These are phyloP conservation scores for Myotis brandtii DNA, from an alignment of 2,113 vertebrate species.

Conservation along the genomic window DNA sequence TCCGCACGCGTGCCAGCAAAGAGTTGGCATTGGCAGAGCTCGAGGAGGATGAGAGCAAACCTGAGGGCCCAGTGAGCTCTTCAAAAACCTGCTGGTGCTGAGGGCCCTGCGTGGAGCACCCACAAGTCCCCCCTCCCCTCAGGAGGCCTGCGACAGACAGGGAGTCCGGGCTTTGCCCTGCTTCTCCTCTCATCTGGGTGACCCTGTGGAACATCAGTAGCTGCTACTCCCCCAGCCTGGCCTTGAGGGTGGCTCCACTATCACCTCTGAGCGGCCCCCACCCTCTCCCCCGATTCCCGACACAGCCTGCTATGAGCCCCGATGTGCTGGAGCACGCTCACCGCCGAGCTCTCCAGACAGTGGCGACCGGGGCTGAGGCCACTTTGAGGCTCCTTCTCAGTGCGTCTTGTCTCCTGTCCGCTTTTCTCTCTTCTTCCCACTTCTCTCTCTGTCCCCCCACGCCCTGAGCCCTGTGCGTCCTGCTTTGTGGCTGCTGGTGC, in stretches of 20 bases:
- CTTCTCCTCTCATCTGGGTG: conserved; percentile 36
- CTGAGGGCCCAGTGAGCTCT: conserved; percentile 83
- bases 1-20: conserved; percentile 86
- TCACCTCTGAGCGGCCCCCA: conserved; percentile 45
- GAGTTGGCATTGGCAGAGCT: conserved; percentile 90
- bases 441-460: background rate
- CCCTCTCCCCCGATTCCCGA: background rate
- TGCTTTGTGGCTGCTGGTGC: background rate
- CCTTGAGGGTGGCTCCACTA: conserved; percentile 23
- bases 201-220: conserved; percentile 52
- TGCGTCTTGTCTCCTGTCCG: background rate
- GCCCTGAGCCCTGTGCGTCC: background rate
- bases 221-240: conserved; percentile 55
- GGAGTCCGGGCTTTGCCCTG: conserved; percentile 41
- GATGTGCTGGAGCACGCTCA: too few relatives aligned
- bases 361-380: background rate
- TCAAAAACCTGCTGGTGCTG: conserved; percentile 96
- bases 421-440: background rate
- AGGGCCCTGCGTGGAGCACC: conserved; percentile 65
- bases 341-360: background rate
- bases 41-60: conserved; percentile 92
- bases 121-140: background rate
- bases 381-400: background rate
- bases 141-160: conserved; percentile 56
- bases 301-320: background rate